phyloP scores from a whole-genome alignment of 2,888 invertebrate species.

The Oasisia sp. region DNA sequence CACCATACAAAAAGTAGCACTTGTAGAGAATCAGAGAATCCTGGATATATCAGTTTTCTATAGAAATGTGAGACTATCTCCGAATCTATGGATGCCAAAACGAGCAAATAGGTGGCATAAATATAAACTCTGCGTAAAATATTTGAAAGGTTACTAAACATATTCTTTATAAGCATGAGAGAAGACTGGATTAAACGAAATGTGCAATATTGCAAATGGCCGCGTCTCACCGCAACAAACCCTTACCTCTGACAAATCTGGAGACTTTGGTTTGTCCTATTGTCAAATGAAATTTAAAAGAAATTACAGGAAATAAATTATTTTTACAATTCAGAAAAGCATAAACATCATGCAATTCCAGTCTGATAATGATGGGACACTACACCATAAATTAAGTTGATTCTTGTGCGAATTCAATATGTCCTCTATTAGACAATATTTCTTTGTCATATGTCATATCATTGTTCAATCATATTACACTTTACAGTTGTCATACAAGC shows the following conservation, averaged over 20 bases:
- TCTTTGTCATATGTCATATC: not conserved
- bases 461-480: not conserved
- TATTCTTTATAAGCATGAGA: not conserved
- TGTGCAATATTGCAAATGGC: not conserved
- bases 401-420: too few species aligned
- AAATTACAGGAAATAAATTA: not conserved
- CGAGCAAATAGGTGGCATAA: not conserved
- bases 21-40: not conserved
- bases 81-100: not conserved
- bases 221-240: not conserved
- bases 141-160: not conserved
- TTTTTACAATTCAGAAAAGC: not conserved
- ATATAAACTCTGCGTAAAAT: too few species aligned
- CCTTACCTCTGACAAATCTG: slow-evolving; percentile 11
- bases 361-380: not conserved
- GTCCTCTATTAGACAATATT: not conserved
- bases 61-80: not conserved
- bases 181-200: not conserved
- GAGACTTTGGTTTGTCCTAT: not conserved
- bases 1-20: not conserved
- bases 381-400: not conserved
- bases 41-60: not conserved
- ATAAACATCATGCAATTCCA: not conserved
- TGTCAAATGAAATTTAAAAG: not conserved
- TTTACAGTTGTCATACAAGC: not conserved